phyloP scores from a whole-genome alignment of 23 tunicate genomes.

The Trididemnum clinides region DNA sequence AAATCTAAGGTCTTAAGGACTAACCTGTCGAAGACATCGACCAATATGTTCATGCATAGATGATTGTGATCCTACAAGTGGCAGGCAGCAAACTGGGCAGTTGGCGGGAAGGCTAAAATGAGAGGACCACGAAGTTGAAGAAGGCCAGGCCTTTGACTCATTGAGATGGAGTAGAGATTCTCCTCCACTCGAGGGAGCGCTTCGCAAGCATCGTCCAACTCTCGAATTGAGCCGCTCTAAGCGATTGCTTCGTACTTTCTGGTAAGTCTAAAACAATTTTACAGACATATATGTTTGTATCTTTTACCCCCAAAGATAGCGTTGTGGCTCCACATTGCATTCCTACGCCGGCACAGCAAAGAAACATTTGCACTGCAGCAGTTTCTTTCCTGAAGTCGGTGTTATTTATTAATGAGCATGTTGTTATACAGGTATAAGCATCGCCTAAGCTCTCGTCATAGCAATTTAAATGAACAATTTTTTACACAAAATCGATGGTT shows the following conservation, averaged over 20 bases:
- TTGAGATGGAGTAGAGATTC: background rate
- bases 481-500: no score
- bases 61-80: slow-evolving; percentile 14
- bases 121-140: slow-evolving; percentile 19
- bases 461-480: no score
- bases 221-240: slow-evolving; percentile 67
- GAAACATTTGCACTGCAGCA: no score
- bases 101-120: slow-evolving; percentile 15
- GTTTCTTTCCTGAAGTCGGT: no score
- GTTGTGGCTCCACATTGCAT: no score
- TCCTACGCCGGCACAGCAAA: no score
- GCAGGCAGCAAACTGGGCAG: slow-evolving; percentile 47
- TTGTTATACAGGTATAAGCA: no score
- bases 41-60: slow-evolving; percentile 45
- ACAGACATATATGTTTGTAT: no score
- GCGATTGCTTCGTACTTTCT: slow-evolving; percentile 84
- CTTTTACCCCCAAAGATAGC: no score
- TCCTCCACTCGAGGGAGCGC: background rate
- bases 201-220: slow-evolving; percentile 56
- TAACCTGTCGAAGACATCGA: slow-evolving; percentile 45
- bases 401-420: no score
- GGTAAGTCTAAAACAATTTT: slow-evolving; percentile 52
- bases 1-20: background rate
- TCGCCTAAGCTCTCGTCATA: no score
- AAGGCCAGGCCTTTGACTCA: background rate